Evolutionary conservation across 2,113 vertebrate genomes (phyloP), one percentile per base, ranked within the genome.

Genomic region (Toxotes chatareus): DNA sequence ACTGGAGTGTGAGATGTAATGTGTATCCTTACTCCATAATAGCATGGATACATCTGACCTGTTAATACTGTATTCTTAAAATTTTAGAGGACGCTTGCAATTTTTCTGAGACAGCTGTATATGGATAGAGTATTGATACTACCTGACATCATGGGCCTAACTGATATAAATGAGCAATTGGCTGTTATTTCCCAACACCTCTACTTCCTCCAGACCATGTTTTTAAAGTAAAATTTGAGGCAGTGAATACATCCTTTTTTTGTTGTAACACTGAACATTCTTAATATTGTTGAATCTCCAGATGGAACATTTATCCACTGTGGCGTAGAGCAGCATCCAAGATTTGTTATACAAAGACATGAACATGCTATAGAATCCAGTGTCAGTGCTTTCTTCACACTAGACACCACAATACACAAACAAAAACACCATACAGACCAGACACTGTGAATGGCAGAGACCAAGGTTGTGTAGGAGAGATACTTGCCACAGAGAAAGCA

Each of bases 311-410:
- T 10, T 12, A 12, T 1, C 0, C 49, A 32, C n/a, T 75, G 53
- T 73, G n/a, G 7, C 23, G 32, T 13, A 17, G 47, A 60, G 60
- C 44, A 60, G 36, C 66, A 63, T 82, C 69, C 68, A 77, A 71
- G 23, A 36, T 38, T 60, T 76, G 55, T 73, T 86, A 62, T 69
- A 73, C 78, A 44, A 80, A 69, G 60, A 82, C 38, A 80, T 32
- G 44, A 77, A 74, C 73, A 38, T 63, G 13, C 65, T 53, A 23
- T 36, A 83, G 17, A 40, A 38, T 23, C 56, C 32, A 38, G 19
- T 73, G 73, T 66, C 76, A 72, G 69, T 61, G 53, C 84, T 69
- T 80, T 34, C 53, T 53, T 63, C 23, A 17, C 40, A 36, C 1
- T 51, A 55, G 61, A 46, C 46, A 53, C 13, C 34, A 32, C 21